Percentiles rank a stretch among this genome's conserved stretches.
Conservation (phyloP, 2,797 vertebrate genomes). For the Cossypha dichroa region DNA sequence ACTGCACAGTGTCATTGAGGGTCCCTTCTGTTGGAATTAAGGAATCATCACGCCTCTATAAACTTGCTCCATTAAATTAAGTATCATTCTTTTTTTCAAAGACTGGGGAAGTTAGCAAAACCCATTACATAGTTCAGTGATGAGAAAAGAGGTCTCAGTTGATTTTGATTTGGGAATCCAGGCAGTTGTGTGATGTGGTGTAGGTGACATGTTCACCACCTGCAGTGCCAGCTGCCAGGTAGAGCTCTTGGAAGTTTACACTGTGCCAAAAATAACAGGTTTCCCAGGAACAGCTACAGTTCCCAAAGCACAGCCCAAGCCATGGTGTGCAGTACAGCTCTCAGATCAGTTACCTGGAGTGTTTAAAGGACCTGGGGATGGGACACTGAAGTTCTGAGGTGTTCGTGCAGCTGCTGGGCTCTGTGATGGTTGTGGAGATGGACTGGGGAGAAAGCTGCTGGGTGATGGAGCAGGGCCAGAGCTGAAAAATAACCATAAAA, state of each 20-base stretch:
- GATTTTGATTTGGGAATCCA: background rate
- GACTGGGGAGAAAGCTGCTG: constrained; percentile 94
- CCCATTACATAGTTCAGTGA: background rate
- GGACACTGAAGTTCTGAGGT: constrained; percentile 91
- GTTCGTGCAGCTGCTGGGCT: constrained; percentile 91
- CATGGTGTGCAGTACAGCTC: background rate
- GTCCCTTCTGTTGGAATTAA: background rate
- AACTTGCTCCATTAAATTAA: background rate
- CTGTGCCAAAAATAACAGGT: background rate
- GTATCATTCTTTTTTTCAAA: background rate
- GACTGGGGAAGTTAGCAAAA: background rate
- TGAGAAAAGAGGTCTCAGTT: background rate
- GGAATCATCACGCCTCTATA: background rate
- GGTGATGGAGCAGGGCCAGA: constrained; percentile 94
- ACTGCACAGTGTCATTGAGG: background rate
- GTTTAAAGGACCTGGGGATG: constrained; percentile 91
- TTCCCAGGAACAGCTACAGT: background rate
- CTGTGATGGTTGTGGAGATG: constrained; percentile 94
- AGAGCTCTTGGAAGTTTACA: background rate
- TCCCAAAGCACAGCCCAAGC: background rate
- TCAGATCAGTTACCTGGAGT: constrained; percentile 85
- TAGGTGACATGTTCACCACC: background rate
- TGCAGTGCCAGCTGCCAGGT: background rate
- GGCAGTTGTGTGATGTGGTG: background rate
- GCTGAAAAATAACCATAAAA: constrained; percentile 69